Base-by-base conservation (phyloP, 1,140 invertebrate species). In the Trichonephila clavata region DNA sequence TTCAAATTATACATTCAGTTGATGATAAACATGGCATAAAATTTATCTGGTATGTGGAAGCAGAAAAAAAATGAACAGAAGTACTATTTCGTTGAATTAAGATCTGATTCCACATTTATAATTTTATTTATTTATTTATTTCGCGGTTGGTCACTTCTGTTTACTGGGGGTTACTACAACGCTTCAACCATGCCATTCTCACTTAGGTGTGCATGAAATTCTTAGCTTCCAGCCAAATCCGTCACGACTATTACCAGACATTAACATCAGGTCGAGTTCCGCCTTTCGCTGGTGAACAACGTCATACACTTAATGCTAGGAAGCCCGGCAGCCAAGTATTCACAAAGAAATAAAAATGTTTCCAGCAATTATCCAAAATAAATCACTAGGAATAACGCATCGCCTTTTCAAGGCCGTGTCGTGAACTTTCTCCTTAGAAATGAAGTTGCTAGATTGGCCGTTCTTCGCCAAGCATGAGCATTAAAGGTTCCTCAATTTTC, bases 321-420 rank as follows among this genome's bases (percentile, higher is more conserved):
- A 57, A 84, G 57, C 83, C 83, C 43, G 43, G 83, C 83, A 84
- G 83, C n/a, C 60, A 57, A 21, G 16, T 27, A 21, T 6, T 16
- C 18, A 24, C 18, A 6, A 60, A 27, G 16, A 84, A 84, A 60
- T 18, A 57, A 87, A 87, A 87, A 61, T 39, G 61, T 39, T 43
- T n/a, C 24, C 27, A 16, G 86, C 86, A 87, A 87, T 87, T 87
- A 87, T 87, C 59, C 39, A 39, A 63, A 87, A 87, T 87, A 87
- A 87, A 87, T 87, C 57, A 87, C 86, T 57, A 63, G 50, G 86
- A 87, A 87, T 87, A 21, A 32, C 43, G 39, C 32, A 87, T 87
- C 86, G 21, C 60, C 86, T 65, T 63, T 57, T 84, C 50, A 84
- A 84, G 83, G 83, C 27, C 86, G 86, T 87, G 39, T 57, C 50